These are phyloP conservation scores for Drosophila arizonae DNA, from an alignment of 1,140 invertebrate genomes.

Conservation along the genomic window DNA sequence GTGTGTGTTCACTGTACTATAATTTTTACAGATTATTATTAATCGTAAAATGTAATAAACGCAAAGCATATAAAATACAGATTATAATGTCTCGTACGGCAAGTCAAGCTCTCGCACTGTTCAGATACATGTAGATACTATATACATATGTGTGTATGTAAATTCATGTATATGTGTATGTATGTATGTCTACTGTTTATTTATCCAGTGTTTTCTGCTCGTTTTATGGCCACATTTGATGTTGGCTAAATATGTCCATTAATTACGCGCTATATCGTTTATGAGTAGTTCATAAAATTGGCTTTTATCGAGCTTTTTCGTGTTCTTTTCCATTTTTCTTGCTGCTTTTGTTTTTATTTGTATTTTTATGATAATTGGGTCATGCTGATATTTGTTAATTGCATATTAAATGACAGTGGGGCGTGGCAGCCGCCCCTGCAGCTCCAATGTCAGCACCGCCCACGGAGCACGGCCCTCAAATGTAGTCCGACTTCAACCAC, in stretches of 20 bases:
- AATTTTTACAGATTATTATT: background rate
- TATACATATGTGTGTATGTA: no score
- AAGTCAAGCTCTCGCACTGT: background rate
- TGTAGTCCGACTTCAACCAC: slow-evolving; percentile 30
- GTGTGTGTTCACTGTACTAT: background rate
- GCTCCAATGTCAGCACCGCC: slow-evolving; percentile 10
- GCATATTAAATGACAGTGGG: slow-evolving; percentile 35
- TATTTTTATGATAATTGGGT: slow-evolving; percentile 57
- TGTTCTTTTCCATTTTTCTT: slow-evolving; percentile 25
- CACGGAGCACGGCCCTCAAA: slow-evolving; percentile 3
- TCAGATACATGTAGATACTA: no score
- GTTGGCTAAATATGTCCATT: slow-evolving; percentile 31
- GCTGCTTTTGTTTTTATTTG: slow-evolving; percentile 1
- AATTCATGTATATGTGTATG: no score
- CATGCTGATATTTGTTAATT: slow-evolving; percentile 55
- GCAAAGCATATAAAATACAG: background rate
- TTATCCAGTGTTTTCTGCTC: background rate
- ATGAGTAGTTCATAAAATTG: slow-evolving; percentile 26
- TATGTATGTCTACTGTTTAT: background rate
- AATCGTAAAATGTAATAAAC: background rate
- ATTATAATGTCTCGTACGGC: background rate
- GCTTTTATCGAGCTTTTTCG: slow-evolving; percentile 12
- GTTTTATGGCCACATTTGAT: slow-evolving; percentile 31
- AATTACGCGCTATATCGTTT: slow-evolving; percentile 22
- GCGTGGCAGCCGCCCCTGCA: background rate